These are phyloP conservation scores for Erebia ligea DNA, from an alignment of 2,888 invertebrate species.

Conservation along the genomic window DNA sequence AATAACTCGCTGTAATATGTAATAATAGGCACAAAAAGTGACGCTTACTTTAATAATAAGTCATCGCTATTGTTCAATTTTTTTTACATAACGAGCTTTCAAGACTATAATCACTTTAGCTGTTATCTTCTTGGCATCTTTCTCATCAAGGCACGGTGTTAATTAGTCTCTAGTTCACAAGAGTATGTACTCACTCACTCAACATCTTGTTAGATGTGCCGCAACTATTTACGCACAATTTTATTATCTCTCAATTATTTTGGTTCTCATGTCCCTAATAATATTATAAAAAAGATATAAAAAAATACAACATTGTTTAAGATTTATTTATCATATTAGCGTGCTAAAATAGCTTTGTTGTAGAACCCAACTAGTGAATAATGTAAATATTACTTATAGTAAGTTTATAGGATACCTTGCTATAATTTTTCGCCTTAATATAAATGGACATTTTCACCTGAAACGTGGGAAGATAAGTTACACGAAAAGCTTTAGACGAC, in stretches of 20 bases:
- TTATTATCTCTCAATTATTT: neutral
- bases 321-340: too few relatives aligned
- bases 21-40: neutral
- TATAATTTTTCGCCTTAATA: too few relatives aligned
- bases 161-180: conserved; percentile 26
- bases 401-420: too few relatives aligned
- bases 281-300: too few relatives aligned
- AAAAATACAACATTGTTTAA: too few relatives aligned
- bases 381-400: too few relatives aligned
- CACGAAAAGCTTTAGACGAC: too few relatives aligned
- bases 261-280: too few relatives aligned
- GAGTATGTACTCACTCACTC: conserved; percentile 11
- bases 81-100: conserved; percentile 25
- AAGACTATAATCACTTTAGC: conserved; percentile 27
- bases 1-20: neutral
- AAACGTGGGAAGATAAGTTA: too few relatives aligned
- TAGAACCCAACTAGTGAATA: too few relatives aligned
- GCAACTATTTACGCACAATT: neutral
- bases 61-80: conserved; percentile 19
- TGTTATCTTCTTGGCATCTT: conserved; percentile 24
- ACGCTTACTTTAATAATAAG: neutral
- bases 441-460: too few relatives aligned
- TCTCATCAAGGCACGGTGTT: conserved; percentile 27
- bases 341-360: too few relatives aligned
- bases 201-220: conserved; percentile 10